Base-by-base conservation (phyloP, 2,888 invertebrate species). In the Ophion ellenae region DNA sequence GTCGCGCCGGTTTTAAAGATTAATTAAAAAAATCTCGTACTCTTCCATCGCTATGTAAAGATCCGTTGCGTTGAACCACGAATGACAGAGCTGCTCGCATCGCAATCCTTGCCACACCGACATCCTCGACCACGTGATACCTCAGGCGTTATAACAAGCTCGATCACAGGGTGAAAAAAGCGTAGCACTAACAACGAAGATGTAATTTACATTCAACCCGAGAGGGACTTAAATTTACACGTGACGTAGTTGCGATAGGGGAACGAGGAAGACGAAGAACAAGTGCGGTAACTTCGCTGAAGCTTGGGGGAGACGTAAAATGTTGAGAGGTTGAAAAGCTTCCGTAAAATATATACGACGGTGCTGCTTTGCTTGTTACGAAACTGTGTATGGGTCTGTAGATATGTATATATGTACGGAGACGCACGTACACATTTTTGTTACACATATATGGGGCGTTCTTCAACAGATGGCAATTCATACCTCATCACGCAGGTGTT, bases 171-270 rank as follows among this genome's bases (percentile, higher is more conserved):
- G 70, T 75, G 61, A 73, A 24, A 66, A 66, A 40, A 64, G 74
- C n/a, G 14, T 66, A 69, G 53, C 36, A 45, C 64, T 0, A 59
- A 4, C 40, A 53, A 40, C 11, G 59, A 59, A 69, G 64, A 79
- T 61, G 81, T 83, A 83, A 86, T 86, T 86, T 83, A 75, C 83
- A 86, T 86, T 83, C 81, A 86, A 83, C 83, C 80, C 78, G 81
- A 69, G 81, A 73, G 24, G 67, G 85, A 67, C 73, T 86, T 83
- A 85, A 80, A 77, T 83, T 85, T 80, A 83, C 85, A 80, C 77
- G 83, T 79, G 82, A 83, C 79, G 67, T 73, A 61, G 76, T 70
- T 57, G 64, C 64, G 71, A 77, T 70, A 66, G 59, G 64, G 59
- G 45, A 75, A 28, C 14, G 77, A 70, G 70, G 77, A 83, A 83